A percentile compares a stretch with the other conserved stretches of the same genome.
phyloP scores from a whole-genome alignment of 2,797 vertebrate genomes.

The Chelon labrosus region DNA sequence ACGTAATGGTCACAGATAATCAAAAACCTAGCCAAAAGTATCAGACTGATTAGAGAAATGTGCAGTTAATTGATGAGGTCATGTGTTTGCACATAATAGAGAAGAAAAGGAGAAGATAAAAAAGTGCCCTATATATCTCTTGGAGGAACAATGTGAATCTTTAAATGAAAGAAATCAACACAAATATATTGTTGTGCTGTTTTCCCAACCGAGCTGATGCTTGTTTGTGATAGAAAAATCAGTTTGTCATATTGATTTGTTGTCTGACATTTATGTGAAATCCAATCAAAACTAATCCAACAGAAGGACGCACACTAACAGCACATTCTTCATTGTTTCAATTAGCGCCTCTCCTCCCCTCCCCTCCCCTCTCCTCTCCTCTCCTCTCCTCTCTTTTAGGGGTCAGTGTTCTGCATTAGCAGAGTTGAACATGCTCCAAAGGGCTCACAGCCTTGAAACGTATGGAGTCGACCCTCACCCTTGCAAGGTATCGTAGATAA shows the following conservation, averaged over 20 bases:
- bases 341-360: not conserved
- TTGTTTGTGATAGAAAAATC: not conserved
- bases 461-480: conserved; percentile 99
- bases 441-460: conserved; percentile 94
- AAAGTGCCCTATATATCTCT: not conserved
- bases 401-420: conserved; percentile 90
- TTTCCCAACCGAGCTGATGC: not conserved
- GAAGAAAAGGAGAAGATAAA: not conserved
- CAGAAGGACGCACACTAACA: not conserved
- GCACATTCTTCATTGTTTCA: not conserved
- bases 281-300: conserved; percentile 5
- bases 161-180: conserved; percentile 1
- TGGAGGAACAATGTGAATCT: not conserved
- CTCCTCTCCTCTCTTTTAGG: conserved; percentile 80
- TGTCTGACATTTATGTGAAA: conserved; percentile 15
- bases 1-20: conserved; percentile 12
- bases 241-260: not conserved
- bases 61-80: not conserved
- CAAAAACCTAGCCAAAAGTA: conserved; percentile 1
- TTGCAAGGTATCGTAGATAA: conserved; percentile 90
- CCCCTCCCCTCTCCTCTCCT: not conserved
- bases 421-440: conserved; percentile 95
- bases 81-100: not conserved
- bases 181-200: not conserved
- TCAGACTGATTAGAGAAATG: not conserved